A percentile compares a stretch with the other conserved stretches of the same genome.
Evolutionary conservation across 1,140 invertebrate species (phyloP).

Genomic region (Trachelipus rathkii): DNA sequence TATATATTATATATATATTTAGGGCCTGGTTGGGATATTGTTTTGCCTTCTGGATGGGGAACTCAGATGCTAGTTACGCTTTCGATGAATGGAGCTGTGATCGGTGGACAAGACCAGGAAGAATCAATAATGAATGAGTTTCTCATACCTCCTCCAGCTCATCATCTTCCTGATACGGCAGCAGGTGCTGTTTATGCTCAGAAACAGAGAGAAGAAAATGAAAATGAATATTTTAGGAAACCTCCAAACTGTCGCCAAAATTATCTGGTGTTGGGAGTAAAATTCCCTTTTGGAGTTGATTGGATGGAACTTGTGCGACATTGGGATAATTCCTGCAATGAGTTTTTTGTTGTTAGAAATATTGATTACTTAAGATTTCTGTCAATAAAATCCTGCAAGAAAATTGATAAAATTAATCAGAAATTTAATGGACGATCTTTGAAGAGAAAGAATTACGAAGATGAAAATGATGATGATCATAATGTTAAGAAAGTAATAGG

Average conservation of each 20-base stretch:
- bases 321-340: neutral
- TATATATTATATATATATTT: neutral
- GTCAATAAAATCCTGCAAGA: neutral
- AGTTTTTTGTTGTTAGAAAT: neutral
- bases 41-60: neutral
- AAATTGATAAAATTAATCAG: neutral
- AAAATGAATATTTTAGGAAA: neutral
- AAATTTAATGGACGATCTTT: neutral
- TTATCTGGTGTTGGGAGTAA: neutral
- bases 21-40: neutral
- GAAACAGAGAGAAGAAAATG: neutral
- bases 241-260: conserved; percentile 2
- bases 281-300: neutral
- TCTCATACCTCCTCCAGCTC: neutral
- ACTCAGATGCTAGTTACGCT: neutral
- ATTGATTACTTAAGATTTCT: neutral
- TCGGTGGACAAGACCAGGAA: neutral
- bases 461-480: neutral
- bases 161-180: neutral
- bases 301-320: neutral
- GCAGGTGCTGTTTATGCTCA: neutral
- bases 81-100: neutral
- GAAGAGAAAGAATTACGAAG: neutral
- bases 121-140: neutral
- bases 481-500: neutral